Base-by-base conservation (phyloP, 2,113 vertebrate species). In the Pollimyrus isidori region DNA sequence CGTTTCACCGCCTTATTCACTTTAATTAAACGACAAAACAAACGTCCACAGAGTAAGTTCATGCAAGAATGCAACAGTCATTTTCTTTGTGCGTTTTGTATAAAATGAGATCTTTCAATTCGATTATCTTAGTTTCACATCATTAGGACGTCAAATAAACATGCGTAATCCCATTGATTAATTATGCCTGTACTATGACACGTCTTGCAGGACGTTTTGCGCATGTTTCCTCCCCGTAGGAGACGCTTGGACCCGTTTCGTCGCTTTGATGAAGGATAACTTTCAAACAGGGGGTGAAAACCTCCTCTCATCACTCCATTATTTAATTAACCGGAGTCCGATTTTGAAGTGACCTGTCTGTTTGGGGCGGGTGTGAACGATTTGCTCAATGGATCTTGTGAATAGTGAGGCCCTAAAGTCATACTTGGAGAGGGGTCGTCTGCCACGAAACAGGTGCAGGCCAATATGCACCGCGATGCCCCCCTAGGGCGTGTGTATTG, bases 311-410 rank as follows among this genome's bases (percentile, higher is more conserved):
- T 94, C 91, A 90, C 69, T 69, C 83, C 87, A 80, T 89, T 91
- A 93, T 89, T 93, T 90, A 93, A 91, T 93, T 92, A 90, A 88
- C 73, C 87, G 69, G 89, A 90, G 89, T 50, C 90, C 92, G 83
- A 89, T 92, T 88, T 90, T 39, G 73, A 80, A 86, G 93, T 89
- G 91, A 94, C 90, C 90, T 52, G 87, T 82, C 86, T 87, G 92
- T 92, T 92, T 93, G 90, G 92, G 92, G 62, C 92, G 93, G 91
- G 93, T 92, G 93, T 93, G 89, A 91, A 89, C 89, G 84, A 90
- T 39, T 65, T 92, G 89, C 91, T 91, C 91, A 89, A 89, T 91
- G 87, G 42, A 76, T 88, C 91, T 92, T 92, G 26, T 91, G 92
- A 84, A 88, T 84, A 86, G 80, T 82, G 39, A 58, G 9, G 42